Percentiles rank a stretch among this genome's conserved stretches.
phyloP scores from a whole-genome alignment of 2,888 invertebrate species.

The Zele albiditarsus region DNA sequence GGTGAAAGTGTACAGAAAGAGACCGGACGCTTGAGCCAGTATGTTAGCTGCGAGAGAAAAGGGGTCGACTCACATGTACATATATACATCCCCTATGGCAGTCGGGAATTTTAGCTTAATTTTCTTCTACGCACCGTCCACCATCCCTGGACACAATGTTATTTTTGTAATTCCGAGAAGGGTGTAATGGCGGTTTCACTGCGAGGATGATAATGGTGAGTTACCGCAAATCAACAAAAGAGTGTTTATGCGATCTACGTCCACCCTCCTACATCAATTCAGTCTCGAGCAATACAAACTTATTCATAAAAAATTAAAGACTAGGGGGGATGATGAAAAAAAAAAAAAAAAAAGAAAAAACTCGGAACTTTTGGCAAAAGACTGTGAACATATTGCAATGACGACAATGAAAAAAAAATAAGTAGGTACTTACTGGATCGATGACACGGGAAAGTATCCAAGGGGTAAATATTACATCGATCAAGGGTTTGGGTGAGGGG shows the following conservation, averaged over 20 bases:
- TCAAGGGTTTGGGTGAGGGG: slow-evolving; percentile 59
- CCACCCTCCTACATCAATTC: neutral
- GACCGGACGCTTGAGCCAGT: slow-evolving; percentile 49
- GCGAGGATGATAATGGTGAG: neutral
- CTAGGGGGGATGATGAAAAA: neutral
- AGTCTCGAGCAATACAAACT: slow-evolving; percentile 25
- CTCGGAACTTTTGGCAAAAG: slow-evolving; percentile 18
- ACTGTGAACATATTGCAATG: slow-evolving; percentile 17
- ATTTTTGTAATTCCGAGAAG: slow-evolving; percentile 66
- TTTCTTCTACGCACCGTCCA: slow-evolving; percentile 56
- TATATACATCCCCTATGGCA: slow-evolving; percentile 51
- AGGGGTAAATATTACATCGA: slow-evolving; percentile 66
- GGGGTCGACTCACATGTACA: slow-evolving; percentile 53
- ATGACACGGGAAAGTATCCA: slow-evolving; percentile 29
- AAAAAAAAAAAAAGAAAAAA: slow-evolving; percentile 27
- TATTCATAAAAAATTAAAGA: slow-evolving; percentile 35
- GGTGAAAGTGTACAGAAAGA: slow-evolving; percentile 37
- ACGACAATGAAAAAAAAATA: slow-evolving; percentile 8
- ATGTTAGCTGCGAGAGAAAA: slow-evolving; percentile 60
- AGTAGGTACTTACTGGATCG: slow-evolving; percentile 34
- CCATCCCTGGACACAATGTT: slow-evolving; percentile 60
- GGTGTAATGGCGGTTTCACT: slow-evolving; percentile 25
- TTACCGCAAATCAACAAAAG: slow-evolving; percentile 25
- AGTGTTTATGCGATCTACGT: slow-evolving; percentile 23
- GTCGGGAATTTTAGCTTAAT: slow-evolving; percentile 67